These are phyloP conservation scores for Chloroclysta siterata DNA, from an alignment of 2,888 invertebrate genomes.

Conservation along the genomic window DNA sequence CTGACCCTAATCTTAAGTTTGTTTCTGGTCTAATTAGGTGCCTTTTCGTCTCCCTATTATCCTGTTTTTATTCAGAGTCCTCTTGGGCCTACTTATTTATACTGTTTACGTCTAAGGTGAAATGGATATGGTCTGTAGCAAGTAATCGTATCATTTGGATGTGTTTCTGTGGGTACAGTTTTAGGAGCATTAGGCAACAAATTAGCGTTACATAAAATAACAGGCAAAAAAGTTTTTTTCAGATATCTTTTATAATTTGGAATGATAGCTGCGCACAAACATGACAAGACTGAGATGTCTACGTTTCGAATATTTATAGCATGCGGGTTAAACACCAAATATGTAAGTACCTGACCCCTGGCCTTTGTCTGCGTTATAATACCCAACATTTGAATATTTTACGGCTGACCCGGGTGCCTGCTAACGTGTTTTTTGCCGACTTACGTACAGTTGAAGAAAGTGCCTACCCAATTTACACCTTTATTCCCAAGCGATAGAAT, in stretches of 20 bases:
- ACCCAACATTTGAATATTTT: slow-evolving; percentile 67
- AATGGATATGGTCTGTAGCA: slow-evolving; percentile 1
- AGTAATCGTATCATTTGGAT: not conserved
- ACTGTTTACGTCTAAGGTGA: slow-evolving; percentile 36
- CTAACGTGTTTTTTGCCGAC: slow-evolving; percentile 53
- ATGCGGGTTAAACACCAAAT: slow-evolving; percentile 46
- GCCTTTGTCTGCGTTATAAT: slow-evolving; percentile 56
- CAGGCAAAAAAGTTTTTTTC: not conserved
- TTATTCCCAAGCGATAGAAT: slow-evolving; percentile 32
- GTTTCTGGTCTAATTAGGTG: slow-evolving; percentile 73
- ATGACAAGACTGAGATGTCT: slow-evolving; percentile 41
- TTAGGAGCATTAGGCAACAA: too few relatives aligned
- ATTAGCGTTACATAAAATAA: not conserved
- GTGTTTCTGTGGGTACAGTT: not conserved
- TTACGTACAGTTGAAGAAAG: slow-evolving; percentile 35
- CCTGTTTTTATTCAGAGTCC: slow-evolving; percentile 61
- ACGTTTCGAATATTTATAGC: slow-evolving; percentile 49
- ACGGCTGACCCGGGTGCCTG: slow-evolving; percentile 52
- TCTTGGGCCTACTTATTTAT: slow-evolving; percentile 54
- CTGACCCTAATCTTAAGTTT: slow-evolving; percentile 69
- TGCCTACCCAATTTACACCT: slow-evolving; percentile 27
- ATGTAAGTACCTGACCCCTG: slow-evolving; percentile 43
- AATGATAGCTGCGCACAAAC: slow-evolving; percentile 23
- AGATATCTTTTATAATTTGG: not conserved
- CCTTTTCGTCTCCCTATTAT: slow-evolving; percentile 57